A percentile compares a stretch with the other conserved stretches of the same genome.
Conservation (phyloP, 2,797 vertebrate genomes). For the Anolis apletophallus region DNA sequence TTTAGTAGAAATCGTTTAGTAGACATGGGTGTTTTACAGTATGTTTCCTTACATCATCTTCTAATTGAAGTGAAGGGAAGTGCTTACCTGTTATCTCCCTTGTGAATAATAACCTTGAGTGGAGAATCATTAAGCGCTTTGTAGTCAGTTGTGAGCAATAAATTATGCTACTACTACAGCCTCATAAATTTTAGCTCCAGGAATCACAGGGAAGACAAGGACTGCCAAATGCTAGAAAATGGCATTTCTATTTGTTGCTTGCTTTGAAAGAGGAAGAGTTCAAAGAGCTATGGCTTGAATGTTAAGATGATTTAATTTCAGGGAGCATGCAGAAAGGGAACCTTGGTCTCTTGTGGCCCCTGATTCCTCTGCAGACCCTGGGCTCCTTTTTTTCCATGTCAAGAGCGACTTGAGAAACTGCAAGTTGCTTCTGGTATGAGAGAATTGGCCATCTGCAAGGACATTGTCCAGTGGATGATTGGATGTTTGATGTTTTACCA, state of each 20-base stretch:
- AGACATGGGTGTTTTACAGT: background rate
- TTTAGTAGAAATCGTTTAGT: conserved; percentile 12
- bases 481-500: too few species aligned
- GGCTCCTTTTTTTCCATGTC: too few species aligned
- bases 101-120: conserved; percentile 36
- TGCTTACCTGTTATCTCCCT: conserved; percentile 34
- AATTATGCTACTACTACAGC: conserved; percentile 28
- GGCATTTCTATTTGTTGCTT: conserved; percentile 1
- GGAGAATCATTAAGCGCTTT: conserved; percentile 35
- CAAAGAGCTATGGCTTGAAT: background rate
- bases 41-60: background rate
- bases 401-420: too few species aligned
- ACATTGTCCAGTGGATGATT: too few species aligned
- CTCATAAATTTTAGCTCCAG: conserved; percentile 28
- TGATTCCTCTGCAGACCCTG: background rate
- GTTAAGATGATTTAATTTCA: background rate
- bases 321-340: background rate
- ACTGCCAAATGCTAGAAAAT: conserved; percentile 19
- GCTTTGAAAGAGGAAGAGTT: background rate
- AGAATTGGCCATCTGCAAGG: too few species aligned
- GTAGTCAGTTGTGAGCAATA: conserved; percentile 20
- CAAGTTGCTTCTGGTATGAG: too few species aligned
- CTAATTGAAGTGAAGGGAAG: conserved; percentile 8
- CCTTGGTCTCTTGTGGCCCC: background rate
- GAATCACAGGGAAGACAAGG: background rate